These are phyloP conservation scores for Scolopax bukidnonensis DNA, from an alignment of 2,797 vertebrate genomes.

Conservation along the genomic window DNA sequence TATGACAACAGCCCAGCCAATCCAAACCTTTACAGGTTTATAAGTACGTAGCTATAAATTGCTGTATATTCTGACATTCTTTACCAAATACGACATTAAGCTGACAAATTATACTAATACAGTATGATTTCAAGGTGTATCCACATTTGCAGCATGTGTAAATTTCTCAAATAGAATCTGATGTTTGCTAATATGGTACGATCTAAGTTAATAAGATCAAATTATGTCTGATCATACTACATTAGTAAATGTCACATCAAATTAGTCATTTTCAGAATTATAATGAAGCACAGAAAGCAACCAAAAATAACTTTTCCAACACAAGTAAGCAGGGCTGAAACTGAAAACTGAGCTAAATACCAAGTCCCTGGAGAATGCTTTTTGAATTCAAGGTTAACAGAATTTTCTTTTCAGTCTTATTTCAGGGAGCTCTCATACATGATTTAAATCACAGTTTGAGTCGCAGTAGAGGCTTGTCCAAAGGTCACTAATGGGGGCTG, in stretches of 20 bases:
- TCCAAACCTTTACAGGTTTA: neutral
- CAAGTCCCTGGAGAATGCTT: slow-evolving; percentile 15
- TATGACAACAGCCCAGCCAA: neutral
- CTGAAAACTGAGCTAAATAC: slow-evolving; percentile 7
- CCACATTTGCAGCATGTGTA: slow-evolving; percentile 23
- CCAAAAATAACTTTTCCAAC: slow-evolving; percentile 66
- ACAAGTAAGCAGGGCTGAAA: slow-evolving; percentile 56
- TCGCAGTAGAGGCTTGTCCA: neutral
- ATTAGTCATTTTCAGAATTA: slow-evolving; percentile 72
- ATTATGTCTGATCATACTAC: slow-evolving; percentile 71
- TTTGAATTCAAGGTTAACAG: neutral
- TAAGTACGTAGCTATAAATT: neutral
- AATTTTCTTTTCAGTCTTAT: neutral
- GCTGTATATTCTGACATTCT: neutral
- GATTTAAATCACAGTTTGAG: neutral
- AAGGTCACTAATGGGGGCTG: neutral
- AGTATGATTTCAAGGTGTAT: slow-evolving; percentile 56
- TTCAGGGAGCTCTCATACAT: neutral
- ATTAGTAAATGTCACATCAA: slow-evolving; percentile 75
- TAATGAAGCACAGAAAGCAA: slow-evolving; percentile 60
- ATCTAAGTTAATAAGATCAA: slow-evolving; percentile 77
- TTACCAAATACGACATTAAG: slow-evolving; percentile 19
- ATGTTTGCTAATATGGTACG: slow-evolving; percentile 71
- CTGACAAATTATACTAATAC: slow-evolving; percentile 41
- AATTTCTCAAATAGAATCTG: slow-evolving; percentile 66